These are phyloP conservation scores for Ischnus inquisitorius DNA, from an alignment of 2,888 invertebrate species.

Conservation along the genomic window DNA sequence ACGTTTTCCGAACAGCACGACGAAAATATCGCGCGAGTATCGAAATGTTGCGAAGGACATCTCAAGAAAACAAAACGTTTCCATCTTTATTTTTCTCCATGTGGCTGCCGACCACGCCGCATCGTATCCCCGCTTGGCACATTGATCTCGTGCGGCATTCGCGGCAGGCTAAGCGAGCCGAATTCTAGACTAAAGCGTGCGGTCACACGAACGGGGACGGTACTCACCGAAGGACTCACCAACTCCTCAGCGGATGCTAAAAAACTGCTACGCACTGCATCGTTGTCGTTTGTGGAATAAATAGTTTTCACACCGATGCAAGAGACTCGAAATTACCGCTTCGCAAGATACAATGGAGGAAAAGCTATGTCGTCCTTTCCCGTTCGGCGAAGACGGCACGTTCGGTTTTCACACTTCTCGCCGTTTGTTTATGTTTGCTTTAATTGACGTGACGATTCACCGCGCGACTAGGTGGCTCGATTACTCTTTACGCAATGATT, in stretches of 20 bases:
- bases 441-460: neutral
- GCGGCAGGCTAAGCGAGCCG: neutral
- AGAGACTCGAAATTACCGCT: neutral
- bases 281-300: constrained; percentile 61
- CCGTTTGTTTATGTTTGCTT: constrained; percentile 3
- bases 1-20: constrained; percentile 18
- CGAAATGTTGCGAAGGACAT: neutral
- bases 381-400: neutral
- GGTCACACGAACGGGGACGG: neutral
- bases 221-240: constrained; percentile 80
- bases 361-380: constrained; percentile 7
- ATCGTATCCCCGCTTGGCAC: neutral
- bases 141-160: neutral
- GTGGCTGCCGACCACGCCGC: constrained; percentile 1
- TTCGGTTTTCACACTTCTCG: neutral
- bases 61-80: neutral
- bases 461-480: neutral
- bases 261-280: constrained; percentile 82
- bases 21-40: neutral
- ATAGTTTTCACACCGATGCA: neutral
- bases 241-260: constrained; percentile 81
- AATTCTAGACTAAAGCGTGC: neutral
- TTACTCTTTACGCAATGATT: neutral
- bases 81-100: neutral
- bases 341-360: neutral